A percentile compares a stretch with the other conserved stretches of the same genome.
phyloP scores from a whole-genome alignment of 2,888 invertebrate genomes.

The Folsomia manolachei region DNA sequence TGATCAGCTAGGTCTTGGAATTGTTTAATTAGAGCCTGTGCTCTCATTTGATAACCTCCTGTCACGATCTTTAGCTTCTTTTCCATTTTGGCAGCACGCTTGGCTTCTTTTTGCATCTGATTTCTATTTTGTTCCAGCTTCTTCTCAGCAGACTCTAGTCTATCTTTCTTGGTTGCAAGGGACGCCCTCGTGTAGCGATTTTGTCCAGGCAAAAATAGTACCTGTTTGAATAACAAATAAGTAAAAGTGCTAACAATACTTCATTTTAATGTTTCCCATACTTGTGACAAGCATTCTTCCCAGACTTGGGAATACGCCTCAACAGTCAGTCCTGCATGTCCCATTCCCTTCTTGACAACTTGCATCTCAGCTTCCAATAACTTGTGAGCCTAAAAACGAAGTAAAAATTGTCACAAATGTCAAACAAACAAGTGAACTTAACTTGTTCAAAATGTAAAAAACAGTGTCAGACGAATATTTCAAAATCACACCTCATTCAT shows the following conservation, averaged over 20 bases:
- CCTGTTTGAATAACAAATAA: conserved; percentile 56
- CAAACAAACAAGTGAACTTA: neutral
- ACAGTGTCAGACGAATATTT: neutral
- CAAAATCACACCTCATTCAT: conserved; percentile 57
- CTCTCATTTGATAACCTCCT: conserved; percentile 81
- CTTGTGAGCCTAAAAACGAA: conserved; percentile 59
- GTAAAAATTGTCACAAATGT: no score
- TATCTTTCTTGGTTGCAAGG: conserved; percentile 91
- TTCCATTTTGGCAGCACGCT: conserved; percentile 94
- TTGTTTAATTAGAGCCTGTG: conserved; percentile 83
- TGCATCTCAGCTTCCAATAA: conserved; percentile 80
- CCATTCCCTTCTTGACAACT: conserved; percentile 87
- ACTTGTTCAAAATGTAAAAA: neutral
- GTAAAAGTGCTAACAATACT: conserved; percentile 3
- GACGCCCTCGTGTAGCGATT: conserved; percentile 90
- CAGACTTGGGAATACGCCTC: conserved; percentile 93
- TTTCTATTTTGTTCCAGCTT: conserved; percentile 85
- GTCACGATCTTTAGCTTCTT: conserved; percentile 95
- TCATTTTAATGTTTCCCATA: neutral
- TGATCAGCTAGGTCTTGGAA: conserved; percentile 82
- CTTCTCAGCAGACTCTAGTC: conserved; percentile 89
- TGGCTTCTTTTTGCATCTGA: conserved; percentile 96
- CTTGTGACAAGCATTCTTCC: conserved; percentile 93
- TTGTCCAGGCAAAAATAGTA: conserved; percentile 85
- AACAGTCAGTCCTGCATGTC: conserved; percentile 85